Evolutionary conservation across 2,113 vertebrate genomes (phyloP).

Genomic region (Bufo bufo): DNA sequence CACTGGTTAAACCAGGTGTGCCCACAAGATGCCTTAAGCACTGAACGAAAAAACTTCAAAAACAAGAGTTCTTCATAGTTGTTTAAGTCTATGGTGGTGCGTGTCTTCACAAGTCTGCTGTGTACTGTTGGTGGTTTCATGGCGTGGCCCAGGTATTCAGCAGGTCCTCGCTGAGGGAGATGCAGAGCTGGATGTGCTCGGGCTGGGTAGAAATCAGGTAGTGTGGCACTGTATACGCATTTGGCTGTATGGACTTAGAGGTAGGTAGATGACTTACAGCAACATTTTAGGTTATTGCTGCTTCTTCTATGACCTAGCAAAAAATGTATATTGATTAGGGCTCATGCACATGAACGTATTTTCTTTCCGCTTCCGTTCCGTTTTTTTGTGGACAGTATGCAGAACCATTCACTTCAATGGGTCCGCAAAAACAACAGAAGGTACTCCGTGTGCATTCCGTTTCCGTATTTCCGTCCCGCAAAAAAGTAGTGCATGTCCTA

Average conservation of each 20-base stretch:
- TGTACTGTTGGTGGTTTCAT: neutral
- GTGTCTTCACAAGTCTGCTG: conserved; percentile 51
- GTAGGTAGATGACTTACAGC: neutral
- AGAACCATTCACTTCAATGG: too few relatives aligned
- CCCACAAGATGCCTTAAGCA: conserved; percentile 13
- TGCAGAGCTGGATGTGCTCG: neutral
- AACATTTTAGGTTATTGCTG: neutral
- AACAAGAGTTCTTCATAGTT: conserved; percentile 2
- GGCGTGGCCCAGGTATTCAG: neutral
- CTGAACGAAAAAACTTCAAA: neutral
- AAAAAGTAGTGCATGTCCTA: too few relatives aligned
- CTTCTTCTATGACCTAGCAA: neutral
- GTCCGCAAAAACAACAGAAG: too few relatives aligned
- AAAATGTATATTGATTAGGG: neutral
- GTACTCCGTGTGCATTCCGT: too few relatives aligned
- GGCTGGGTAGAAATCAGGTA: neutral
- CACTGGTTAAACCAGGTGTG: neutral
- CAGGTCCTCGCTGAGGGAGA: neutral
- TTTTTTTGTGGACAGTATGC: too few relatives aligned
- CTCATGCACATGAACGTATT: too few relatives aligned
- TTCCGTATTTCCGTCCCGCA: too few relatives aligned
- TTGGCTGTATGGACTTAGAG: neutral
- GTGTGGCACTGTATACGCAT: neutral
- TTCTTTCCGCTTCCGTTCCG: too few relatives aligned
- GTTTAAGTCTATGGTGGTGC: neutral